Base-by-base conservation (phyloP, 2,113 vertebrate genomes). In the Psettodes erumei region DNA sequence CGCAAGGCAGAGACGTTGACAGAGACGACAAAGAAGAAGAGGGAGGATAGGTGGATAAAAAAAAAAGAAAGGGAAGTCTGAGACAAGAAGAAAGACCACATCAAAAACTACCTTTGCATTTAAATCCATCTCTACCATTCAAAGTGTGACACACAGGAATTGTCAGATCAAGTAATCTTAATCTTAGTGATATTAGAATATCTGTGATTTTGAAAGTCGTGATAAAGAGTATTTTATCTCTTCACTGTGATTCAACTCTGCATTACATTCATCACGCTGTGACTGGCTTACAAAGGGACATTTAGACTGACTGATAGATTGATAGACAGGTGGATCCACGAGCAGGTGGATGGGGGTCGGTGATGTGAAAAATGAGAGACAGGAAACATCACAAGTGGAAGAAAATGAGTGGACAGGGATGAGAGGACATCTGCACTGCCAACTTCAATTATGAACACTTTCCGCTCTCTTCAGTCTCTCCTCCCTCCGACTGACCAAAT, bases 381-480 rank as follows among this genome's bases (percentile, higher is more conserved):
- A 69, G 35, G 67, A 82, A 75, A 72, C 30, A 62, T 27, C 11
- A 62, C 8, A 69, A 85, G 79, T 71, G 76, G 68, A 68, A 68
- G 84, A 81, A 78, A 68, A n/a, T 27, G 27, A 86, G 68, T 21
- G 40, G 74, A 71, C 58, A 80, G 66, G 62, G 58, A 87, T 60
- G 45, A 79, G 50, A 81, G 23, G 81, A 87, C 83, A 88, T 78
- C 77, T 83, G 83, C n/a, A 81, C 75, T 87, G 85, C 75, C 88
- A 87, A 63, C 71, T 84, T 83, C 62, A 84, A 89, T 88, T 90
- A 89, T 80, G 56, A 90, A 81, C 71, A 83, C 67, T 78, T 69
- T 79, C 74, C 38, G 58, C 81, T 74, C 53, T 9, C 48, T 43
- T 53, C n/a, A 23, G 61, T 78, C 50, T 28, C 51, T 62, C 48